phyloP scores from a whole-genome alignment of 2,113 vertebrate genomes.

The Phaetusa simplex region DNA sequence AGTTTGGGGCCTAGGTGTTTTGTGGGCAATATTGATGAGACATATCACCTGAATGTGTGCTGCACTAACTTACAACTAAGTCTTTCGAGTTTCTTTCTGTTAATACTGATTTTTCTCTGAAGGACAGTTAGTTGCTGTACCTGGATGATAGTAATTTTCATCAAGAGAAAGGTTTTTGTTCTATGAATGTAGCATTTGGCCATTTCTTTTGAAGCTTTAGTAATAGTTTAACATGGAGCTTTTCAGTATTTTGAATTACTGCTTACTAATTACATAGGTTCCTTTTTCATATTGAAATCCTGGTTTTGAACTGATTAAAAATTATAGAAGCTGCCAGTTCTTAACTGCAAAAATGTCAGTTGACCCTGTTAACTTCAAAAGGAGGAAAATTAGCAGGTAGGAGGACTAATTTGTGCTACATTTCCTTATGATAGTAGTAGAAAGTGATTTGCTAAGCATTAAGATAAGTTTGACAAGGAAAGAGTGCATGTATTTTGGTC shows the following conservation, averaged over 20 bases:
- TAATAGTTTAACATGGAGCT: background rate
- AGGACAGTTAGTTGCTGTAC: background rate
- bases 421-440: background rate
- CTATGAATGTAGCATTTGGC: background rate
- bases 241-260: background rate
- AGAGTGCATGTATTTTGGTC: background rate
- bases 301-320: background rate
- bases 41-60: background rate
- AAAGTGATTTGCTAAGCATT: background rate
- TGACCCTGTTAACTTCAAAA: background rate
- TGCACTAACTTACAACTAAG: background rate
- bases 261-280: background rate
- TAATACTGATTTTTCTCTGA: background rate
- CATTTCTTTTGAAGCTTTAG: background rate
- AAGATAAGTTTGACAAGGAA: background rate
- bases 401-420: background rate
- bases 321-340: background rate
- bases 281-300: background rate
- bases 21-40: background rate
- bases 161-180: background rate
- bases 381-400: background rate
- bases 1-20: background rate
- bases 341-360: background rate
- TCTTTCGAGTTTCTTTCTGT: background rate
- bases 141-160: background rate